Percentiles rank a stretch among this genome's conserved stretches.
These are phyloP conservation scores for Peromyscus leucopus DNA, from an alignment of 2,113 vertebrate genomes.

Conservation along the genomic window DNA sequence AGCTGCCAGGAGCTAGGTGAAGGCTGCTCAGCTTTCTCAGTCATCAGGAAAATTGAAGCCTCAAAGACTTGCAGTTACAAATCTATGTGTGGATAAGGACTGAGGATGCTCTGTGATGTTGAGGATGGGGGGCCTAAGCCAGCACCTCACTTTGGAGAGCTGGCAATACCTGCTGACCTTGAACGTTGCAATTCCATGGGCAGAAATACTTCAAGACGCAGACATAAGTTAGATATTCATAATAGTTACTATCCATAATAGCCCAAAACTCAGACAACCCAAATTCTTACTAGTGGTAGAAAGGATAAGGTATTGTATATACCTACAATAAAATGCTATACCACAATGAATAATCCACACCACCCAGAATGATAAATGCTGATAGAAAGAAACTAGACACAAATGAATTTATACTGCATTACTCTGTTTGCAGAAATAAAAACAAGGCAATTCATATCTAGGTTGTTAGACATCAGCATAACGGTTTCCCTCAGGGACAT, in stretches of 20 bases:
- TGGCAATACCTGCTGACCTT: neutral
- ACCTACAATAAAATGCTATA: neutral
- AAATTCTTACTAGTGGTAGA: neutral
- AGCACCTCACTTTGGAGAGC: neutral
- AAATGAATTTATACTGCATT: neutral
- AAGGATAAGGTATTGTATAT: neutral
- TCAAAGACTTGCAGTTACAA: neutral
- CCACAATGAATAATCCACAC: neutral
- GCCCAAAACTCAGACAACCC: neutral
- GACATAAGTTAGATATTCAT: neutral
- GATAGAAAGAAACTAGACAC: conserved; percentile 18
- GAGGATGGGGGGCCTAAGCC: neutral
- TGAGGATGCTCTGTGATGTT: neutral
- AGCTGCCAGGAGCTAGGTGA: neutral
- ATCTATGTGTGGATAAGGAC: neutral
- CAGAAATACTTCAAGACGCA: neutral
- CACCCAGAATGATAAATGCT: neutral
- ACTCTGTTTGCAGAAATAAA: neutral
- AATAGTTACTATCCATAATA: neutral
- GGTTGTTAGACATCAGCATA: neutral
- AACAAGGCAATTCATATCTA: neutral
- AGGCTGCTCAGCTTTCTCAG: neutral
- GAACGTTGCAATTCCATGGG: neutral
- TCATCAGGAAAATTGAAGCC: conserved; percentile 31
- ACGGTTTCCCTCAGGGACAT: neutral